Percentiles rank a stretch among this genome's conserved stretches.
These are phyloP conservation scores for Podarcis muralis DNA, from an alignment of 2,113 vertebrate species.

Conservation along the genomic window DNA sequence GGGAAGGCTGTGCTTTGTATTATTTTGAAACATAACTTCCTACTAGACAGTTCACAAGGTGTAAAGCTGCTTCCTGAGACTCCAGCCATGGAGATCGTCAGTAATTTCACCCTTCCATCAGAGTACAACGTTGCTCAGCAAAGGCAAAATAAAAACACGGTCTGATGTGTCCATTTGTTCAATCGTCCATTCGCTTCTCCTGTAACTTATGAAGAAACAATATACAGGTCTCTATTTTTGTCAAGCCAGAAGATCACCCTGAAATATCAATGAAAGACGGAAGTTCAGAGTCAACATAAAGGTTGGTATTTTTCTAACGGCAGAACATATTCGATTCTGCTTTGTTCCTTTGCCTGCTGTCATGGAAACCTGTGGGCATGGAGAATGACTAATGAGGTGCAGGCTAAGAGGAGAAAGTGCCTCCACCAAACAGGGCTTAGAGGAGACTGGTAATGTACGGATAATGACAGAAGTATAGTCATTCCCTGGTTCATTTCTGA, in stretches of 20 bases:
- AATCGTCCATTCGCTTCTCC: background rate
- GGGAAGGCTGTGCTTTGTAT: background rate
- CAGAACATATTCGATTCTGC: slow-evolving; percentile 40
- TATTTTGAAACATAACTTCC: background rate
- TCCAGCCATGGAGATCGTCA: background rate
- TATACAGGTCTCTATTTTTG: background rate
- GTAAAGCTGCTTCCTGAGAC: slow-evolving; percentile 7
- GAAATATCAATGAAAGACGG: slow-evolving; percentile 27
- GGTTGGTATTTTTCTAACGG: slow-evolving; percentile 29
- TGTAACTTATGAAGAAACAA: background rate
- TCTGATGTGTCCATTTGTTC: background rate
- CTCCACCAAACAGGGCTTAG: slow-evolving; percentile 30
- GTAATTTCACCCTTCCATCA: fast-evolving
- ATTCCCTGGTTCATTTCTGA: slow-evolving; percentile 23
- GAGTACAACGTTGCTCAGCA: fast-evolving
- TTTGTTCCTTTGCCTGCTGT: slow-evolving; percentile 59
- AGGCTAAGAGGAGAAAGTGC: slow-evolving; percentile 43
- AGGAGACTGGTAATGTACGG: slow-evolving; percentile 25
- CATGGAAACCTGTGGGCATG: slow-evolving; percentile 71
- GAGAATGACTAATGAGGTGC: slow-evolving; percentile 61
- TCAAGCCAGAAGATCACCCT: slow-evolving; percentile 5
- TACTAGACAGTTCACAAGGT: slow-evolving; percentile 25
- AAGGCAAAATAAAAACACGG: background rate
- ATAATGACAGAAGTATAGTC: slow-evolving; percentile 15
- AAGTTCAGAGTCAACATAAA: slow-evolving; percentile 30